These are phyloP conservation scores for Euphonia xanthogaster DNA, from an alignment of 2,797 vertebrate species.

Conservation along the genomic window DNA sequence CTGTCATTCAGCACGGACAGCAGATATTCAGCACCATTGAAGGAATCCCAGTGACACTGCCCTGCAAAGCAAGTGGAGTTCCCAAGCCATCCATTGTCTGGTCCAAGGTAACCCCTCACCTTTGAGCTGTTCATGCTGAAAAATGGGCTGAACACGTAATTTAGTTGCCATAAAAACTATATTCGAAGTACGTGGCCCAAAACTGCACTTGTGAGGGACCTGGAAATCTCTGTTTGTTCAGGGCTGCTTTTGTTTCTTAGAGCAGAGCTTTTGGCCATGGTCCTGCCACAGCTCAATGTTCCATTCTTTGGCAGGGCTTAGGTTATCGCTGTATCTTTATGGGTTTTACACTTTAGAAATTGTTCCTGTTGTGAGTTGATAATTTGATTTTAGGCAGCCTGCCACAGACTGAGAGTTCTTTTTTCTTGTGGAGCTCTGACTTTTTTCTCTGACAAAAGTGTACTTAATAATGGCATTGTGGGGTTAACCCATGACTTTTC, in stretches of 20 bases:
- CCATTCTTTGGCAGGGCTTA: background rate
- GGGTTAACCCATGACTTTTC: background rate
- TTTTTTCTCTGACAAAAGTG: background rate
- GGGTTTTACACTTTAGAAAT: background rate
- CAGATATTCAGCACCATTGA: slow-evolving; percentile 96
- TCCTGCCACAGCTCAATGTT: background rate
- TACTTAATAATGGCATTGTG: background rate
- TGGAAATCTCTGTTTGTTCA: background rate
- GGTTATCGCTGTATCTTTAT: background rate
- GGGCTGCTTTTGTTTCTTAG: background rate
- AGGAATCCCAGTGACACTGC: slow-evolving; percentile 84
- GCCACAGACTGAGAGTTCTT: background rate
- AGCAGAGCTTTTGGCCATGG: background rate
- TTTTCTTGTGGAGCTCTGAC: background rate
- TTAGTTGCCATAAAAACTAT: background rate
- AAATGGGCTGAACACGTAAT: background rate
- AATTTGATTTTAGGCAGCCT: background rate
- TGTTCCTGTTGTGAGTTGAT: background rate
- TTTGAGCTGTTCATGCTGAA: background rate
- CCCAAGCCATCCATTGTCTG: slow-evolving; percentile 88
- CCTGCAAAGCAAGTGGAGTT: slow-evolving; percentile 87
- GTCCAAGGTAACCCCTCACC: slow-evolving; percentile 84
- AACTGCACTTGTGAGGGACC: background rate
- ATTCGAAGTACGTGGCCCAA: background rate
- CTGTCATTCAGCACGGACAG: slow-evolving; percentile 92